Evolutionary conservation across 2,113 vertebrate genomes (phyloP), one percentile per base, ranked within the genome.

Genomic region (Alexandromys fortis): DNA sequence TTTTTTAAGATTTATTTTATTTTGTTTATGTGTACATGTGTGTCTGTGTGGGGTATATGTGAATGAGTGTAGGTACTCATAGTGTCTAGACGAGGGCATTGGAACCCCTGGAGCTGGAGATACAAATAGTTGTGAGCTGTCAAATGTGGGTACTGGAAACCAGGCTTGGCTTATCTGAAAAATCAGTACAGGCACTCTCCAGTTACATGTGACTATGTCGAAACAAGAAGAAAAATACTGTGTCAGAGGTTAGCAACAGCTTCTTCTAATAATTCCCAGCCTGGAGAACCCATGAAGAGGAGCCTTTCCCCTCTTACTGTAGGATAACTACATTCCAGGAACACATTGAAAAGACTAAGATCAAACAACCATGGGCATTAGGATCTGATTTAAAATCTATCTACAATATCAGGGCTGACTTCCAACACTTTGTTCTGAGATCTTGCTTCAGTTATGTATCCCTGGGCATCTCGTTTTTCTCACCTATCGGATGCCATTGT

Each of bases 261-360:
- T 38, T 89, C 45, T 77, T 68, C 72, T 68, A 76, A 92, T 75
- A 87, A 52, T 75, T 45, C 47, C 93, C 19, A 87, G 42, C 8
- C 42, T 38, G 21, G 22, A 28, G 87, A 58, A 93, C 10, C 2
- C 35, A 21, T 4, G 58, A 70, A 79, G 35, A 77, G 7, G 4
- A 61, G 61, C 1, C 0, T 24, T 65, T 82, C 76, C 28, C 28
- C 21, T 26, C 2, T 78, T 73, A 70, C 68, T 52, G 33, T 55
- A 82, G 67, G 68, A 85, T 70, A 90, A 90, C 38, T 79, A 67
- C 28, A 85, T 85, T n/a, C 8, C 72, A 94, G 58, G 11, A 91
- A 87, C 22, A 87, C 24, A 81, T 38, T 55, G 52, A 85, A 65
- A 83, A 45, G 30, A 67, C 14, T 78, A 70, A 78, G 22, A 3